These are phyloP conservation scores for Cyphomyrus discorhynchus DNA, from an alignment of 2,113 vertebrate genomes.

Conservation along the genomic window DNA sequence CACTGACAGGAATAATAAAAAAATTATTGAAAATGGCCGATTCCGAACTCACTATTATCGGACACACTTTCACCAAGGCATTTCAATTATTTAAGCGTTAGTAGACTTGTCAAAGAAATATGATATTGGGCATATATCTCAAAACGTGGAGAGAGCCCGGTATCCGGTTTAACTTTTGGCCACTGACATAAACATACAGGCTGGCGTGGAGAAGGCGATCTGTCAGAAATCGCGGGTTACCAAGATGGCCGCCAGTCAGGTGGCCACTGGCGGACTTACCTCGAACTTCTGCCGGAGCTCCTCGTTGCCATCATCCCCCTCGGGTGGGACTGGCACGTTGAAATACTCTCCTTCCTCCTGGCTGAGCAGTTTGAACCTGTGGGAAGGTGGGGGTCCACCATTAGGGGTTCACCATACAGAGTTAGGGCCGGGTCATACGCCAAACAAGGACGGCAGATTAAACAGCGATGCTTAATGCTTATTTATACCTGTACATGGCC, in stretches of 20 bases:
- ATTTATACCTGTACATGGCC: neutral
- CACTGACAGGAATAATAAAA: constrained; percentile 8
- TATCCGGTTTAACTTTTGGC: neutral
- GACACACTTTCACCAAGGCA: neutral
- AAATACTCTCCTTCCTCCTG: constrained; percentile 98
- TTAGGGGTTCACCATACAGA: neutral
- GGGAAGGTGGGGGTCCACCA: neutral
- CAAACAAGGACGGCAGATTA: neutral
- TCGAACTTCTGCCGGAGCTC: constrained; percentile 92
- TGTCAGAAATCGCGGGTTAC: neutral
- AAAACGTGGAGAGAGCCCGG: neutral
- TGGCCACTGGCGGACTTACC: constrained; percentile 53
- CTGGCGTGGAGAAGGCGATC: neutral
- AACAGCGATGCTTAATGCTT: neutral
- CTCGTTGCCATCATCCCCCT: constrained; percentile 85
- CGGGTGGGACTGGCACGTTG: constrained; percentile 87
- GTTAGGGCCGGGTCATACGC: neutral
- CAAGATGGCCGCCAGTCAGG: neutral
- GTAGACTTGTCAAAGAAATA: neutral
- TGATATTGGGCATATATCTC: neutral
- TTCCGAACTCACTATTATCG: neutral
- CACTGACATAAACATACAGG: neutral
- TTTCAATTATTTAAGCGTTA: neutral
- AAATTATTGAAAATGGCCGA: neutral
- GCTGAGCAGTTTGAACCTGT: constrained; percentile 88